Evolutionary conservation across 1,140 invertebrate species (phyloP).

Genomic region (Calliphora vicina): DNA sequence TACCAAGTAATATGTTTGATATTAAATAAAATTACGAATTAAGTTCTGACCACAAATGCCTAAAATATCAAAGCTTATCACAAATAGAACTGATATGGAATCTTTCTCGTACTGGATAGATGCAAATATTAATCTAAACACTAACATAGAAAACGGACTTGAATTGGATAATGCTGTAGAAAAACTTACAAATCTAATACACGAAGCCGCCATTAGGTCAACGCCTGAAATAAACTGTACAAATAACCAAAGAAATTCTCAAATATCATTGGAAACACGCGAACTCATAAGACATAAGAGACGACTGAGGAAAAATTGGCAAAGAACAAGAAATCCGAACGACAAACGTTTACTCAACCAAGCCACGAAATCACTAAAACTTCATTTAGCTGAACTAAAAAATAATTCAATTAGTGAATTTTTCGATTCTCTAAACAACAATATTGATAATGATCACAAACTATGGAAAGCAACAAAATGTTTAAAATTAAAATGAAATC

Average conservation of each 20-base stretch:
- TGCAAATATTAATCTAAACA: not conserved
- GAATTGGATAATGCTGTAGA: slow-evolving; percentile 17
- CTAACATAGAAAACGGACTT: not conserved
- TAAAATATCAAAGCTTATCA: too few species aligned
- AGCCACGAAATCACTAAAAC: not conserved
- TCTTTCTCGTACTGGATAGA: not conserved
- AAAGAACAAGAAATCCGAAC: not conserved
- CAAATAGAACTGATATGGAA: not conserved
- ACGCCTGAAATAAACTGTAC: too few species aligned
- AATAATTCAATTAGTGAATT: not conserved
- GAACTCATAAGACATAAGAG: not conserved
- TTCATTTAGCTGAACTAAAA: not conserved
- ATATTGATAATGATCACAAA: not conserved
- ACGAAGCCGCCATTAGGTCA: slow-evolving; percentile 9
- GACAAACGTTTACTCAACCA: not conserved
- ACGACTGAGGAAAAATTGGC: not conserved
- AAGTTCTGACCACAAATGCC: slow-evolving; percentile 24
- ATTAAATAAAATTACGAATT: slow-evolving; percentile 11
- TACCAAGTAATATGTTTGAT: not conserved
- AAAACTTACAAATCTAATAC: slow-evolving; percentile 26
- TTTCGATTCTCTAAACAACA: not conserved
- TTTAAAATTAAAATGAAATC: not conserved
- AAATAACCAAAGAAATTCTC: not conserved
- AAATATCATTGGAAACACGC: not conserved
- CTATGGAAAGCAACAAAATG: slow-evolving; percentile 23